Evolutionary conservation across 2,113 vertebrate species (phyloP).

Genomic region (Rostratula benghalensis): DNA sequence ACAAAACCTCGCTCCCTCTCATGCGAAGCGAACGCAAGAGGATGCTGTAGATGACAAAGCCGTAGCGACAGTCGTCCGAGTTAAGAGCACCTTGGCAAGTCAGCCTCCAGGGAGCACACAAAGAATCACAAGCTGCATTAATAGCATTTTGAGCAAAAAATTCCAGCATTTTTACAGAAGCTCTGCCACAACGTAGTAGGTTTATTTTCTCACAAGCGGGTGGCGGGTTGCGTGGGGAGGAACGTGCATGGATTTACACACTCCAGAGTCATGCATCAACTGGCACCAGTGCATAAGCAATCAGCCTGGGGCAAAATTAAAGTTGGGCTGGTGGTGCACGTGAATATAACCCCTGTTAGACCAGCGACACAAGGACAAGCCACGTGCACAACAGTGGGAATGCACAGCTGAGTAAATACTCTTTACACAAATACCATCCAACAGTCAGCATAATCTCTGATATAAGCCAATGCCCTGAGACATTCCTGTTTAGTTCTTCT

Average conservation of each 20-base stretch:
- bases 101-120: background rate
- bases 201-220: background rate
- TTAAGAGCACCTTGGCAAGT: background rate
- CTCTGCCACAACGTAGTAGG: background rate
- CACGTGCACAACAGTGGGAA: background rate
- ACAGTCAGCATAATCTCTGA: background rate
- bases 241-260: background rate
- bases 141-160: background rate
- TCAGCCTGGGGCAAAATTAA: background rate
- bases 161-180: background rate
- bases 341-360: background rate
- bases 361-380: background rate
- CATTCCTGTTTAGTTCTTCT: background rate
- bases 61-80: fast-evolving
- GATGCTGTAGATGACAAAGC: background rate
- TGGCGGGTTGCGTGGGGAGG: background rate
- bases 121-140: background rate
- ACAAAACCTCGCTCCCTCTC: background rate
- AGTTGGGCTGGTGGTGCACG: background rate
- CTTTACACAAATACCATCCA: background rate
- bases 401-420: fast-evolving
- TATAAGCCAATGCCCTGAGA: fast-evolving
- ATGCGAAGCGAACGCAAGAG: background rate
- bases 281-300: background rate
- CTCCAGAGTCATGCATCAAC: background rate